Evolutionary conservation across 1,140 invertebrate genomes (phyloP).

Genomic region (Eriocheir sinensis): DNA sequence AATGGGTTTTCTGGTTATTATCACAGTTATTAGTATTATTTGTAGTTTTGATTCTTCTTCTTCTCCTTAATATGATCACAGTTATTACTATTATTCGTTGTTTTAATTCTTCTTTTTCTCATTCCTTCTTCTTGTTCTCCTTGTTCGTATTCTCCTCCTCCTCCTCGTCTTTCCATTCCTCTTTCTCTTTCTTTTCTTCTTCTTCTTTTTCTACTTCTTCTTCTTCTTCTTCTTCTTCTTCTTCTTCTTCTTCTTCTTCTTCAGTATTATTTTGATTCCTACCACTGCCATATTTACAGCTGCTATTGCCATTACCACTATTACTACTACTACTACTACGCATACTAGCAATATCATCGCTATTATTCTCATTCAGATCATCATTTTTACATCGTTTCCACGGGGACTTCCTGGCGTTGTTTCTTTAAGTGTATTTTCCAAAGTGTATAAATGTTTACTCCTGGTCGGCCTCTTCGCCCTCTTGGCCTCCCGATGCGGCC

Average conservation of each 20-base stretch:
- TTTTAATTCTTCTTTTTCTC: neutral
- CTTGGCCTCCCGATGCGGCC: neutral
- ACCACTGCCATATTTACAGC: no score
- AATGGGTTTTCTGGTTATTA: no score
- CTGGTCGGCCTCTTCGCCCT: neutral
- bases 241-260: neutral
- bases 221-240: neutral
- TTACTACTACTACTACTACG: constrained; percentile 15
- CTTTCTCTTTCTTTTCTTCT: neutral
- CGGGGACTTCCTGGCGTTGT: neutral
- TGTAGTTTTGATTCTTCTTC: no score
- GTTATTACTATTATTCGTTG: neutral
- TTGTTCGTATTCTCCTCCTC: neutral
- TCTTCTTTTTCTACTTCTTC: neutral
- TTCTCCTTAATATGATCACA: neutral
- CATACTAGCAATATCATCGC: neutral
- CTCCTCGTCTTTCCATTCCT: neutral
- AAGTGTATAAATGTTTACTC: neutral
- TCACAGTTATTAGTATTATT: no score
- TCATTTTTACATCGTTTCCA: neutral
- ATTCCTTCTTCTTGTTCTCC: neutral
- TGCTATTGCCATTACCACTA: neutral
- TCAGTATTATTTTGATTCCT: neutral
- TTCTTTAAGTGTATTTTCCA: neutral
- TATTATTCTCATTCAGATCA: neutral